Base-by-base conservation (phyloP, 2,113 vertebrate species). In the Progne subis region DNA sequence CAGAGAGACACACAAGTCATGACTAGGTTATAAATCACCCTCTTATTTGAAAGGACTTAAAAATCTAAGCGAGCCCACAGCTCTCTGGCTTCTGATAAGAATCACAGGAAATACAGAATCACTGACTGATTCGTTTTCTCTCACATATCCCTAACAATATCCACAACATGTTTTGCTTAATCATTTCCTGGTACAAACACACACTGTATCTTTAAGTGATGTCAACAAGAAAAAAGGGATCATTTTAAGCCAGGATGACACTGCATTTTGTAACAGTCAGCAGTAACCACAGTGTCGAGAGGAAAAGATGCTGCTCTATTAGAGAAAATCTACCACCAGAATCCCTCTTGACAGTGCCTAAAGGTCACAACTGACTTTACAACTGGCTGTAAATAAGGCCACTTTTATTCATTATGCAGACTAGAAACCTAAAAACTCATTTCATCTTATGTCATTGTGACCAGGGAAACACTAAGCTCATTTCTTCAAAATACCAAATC, bases 391-490 rank as follows among this genome's bases (percentile, higher is more conserved):
- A 88, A 86, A 86, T 49, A 95, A 95, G 47, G 71, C 65, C 56
- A 49, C 69, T 88, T 92, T 88, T 96, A 76, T 96, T 93, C 68
- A 60, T 55, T n/a, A 41, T 4, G 26, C 49, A 78, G 79, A 83
- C 46, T 32, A 82, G 56, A 65, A 96, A 49, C 43, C 32, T 59
- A 78, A 71, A 60, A 55, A 28, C 56, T 77, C 72, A 31, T 14
- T 34, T 78, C 18, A 75, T 61, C 63, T 76, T 88, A 82, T 16
- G 14, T 39, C 77, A 94, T 11, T 61, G 43, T 8, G 12, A 92
- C 18, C 28, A 61, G 12, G 41, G 23, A 34, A 88, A 84, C 63
- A 87, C 26, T 50, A 87, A n/a, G 18, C 8, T 60, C 24, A 12
- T 53, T 88, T 78, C 55, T 81, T 52, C 74, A 53, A 92, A 95